Base-by-base conservation (phyloP, 2,797 vertebrate species). In the Falco naumanni region DNA sequence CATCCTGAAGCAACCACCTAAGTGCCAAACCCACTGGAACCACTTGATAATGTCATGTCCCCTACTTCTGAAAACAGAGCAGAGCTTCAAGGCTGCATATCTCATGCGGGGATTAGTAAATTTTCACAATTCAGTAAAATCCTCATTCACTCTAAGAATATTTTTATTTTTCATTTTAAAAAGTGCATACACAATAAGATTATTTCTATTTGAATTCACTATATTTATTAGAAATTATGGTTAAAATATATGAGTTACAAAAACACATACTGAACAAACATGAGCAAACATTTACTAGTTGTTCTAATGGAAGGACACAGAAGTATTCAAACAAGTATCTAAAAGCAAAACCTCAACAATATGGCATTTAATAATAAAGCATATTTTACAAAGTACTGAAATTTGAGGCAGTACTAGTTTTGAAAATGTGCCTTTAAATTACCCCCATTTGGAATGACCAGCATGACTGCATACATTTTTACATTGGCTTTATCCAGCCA, bases 341-440 rank as follows among this genome's bases (percentile, higher is more conserved):
- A 45, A 86, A 94, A 82, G 48, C 33, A 87, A 94, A 87, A 74
- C 6, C 11, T 78, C 33, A 89, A 37, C 8, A 87, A 64, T 15
- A 56, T 1, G 10, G 5, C 26, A 78, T 61, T 85, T 85, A 70
- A 84, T n/a, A 85, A 85, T 16, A 79, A 70, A 77, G 21, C 6
- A 6, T 17, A 57, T 77, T 85, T 78, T 59, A 80, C 33, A 21
- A 83, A 69, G 10, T 33, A 82, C 11, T 77, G 39, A 57, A 95
- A 79, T 85, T 57, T 81, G 24, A 22, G 17, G 17, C 7, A 81
- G 16, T 63, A 53, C 28, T 56, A 45, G 22, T 48, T 61, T 76
- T 84, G 43, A 87, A 84, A 93, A 83, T 10, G 5, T 75, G 51
- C 25, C 57, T 83, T 93, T 90, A 71, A 82, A 87, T 89, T 54